Evolutionary conservation across 1,140 invertebrate genomes (phyloP).

Genomic region (Macrotrachela quadricornifera): DNA sequence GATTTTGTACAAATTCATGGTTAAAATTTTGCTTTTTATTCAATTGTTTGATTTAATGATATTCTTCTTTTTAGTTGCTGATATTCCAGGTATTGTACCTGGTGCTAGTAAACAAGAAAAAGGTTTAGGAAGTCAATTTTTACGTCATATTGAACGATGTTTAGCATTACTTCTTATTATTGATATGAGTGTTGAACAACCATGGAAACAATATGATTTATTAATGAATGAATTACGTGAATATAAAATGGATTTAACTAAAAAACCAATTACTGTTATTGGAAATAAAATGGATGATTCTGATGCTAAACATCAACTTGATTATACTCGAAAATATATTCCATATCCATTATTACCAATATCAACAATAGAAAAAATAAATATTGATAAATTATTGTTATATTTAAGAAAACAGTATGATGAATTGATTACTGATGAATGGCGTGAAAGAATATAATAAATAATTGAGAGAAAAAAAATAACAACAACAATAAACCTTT

Average conservation of each 20-base stretch:
- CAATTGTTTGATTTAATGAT: too few species aligned
- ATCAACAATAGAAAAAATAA: conserved; percentile 3
- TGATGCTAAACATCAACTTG: not conserved
- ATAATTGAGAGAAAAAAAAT: too few species aligned
- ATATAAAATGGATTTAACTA: not conserved
- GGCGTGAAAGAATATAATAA: too few species aligned
- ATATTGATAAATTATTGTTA: conserved; percentile 7
- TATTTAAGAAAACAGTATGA: not conserved
- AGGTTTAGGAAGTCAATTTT: conserved; percentile 3
- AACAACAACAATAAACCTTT: too few species aligned
- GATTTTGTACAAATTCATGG: conserved; percentile 33
- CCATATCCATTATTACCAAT: not conserved
- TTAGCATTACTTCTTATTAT: conserved; percentile 1
- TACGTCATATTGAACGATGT: conserved; percentile 6
- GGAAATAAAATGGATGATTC: conserved; percentile 1
- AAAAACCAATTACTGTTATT: not conserved
- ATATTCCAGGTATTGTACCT: conserved; percentile 6
- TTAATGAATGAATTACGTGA: not conserved
- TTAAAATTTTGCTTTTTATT: too few species aligned
- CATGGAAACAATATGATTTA: not conserved
- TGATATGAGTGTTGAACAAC: not conserved
- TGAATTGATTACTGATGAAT: not conserved
- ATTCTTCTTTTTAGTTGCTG: not conserved
- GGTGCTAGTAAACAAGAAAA: not conserved
- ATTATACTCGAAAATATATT: not conserved